These are phyloP conservation scores for Glareola pratincola DNA, from an alignment of 2,113 vertebrate genomes.

Conservation along the genomic window DNA sequence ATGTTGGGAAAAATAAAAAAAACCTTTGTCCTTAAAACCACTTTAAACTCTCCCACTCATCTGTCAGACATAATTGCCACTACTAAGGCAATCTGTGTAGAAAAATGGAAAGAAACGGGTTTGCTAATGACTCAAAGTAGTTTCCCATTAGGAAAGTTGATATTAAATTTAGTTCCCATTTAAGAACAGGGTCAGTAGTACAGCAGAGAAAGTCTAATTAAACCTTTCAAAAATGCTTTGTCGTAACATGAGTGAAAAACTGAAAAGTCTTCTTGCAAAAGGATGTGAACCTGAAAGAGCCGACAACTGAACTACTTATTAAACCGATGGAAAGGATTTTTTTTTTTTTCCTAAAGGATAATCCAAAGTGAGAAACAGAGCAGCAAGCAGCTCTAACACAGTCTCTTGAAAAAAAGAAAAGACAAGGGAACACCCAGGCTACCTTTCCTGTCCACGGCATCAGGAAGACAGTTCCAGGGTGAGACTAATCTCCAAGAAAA, in stretches of 20 bases:
- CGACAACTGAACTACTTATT: neutral
- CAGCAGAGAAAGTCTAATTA: neutral
- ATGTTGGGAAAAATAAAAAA: neutral
- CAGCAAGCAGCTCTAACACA: neutral
- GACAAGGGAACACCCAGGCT: neutral
- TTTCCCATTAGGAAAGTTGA: slow-evolving; percentile 1
- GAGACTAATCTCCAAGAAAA: neutral
- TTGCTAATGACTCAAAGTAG: neutral
- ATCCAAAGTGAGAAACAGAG: neutral
- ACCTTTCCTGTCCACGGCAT: neutral
- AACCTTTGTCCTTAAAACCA: neutral
- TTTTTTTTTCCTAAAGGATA: neutral
- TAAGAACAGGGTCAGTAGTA: neutral
- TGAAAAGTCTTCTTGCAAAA: neutral
- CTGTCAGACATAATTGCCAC: neutral
- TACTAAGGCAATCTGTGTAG: neutral
- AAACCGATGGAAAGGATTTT: neutral
- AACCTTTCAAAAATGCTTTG: neutral
- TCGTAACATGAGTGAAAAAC: neutral
- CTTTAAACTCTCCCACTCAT: neutral
- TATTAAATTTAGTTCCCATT: neutral
- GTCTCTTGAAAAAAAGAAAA: neutral
- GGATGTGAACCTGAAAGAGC: neutral
- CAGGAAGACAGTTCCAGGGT: neutral
- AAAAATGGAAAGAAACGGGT: neutral